These are phyloP conservation scores for Opisthograptis luteolata DNA, from an alignment of 2,888 invertebrate genomes.

Conservation along the genomic window DNA sequence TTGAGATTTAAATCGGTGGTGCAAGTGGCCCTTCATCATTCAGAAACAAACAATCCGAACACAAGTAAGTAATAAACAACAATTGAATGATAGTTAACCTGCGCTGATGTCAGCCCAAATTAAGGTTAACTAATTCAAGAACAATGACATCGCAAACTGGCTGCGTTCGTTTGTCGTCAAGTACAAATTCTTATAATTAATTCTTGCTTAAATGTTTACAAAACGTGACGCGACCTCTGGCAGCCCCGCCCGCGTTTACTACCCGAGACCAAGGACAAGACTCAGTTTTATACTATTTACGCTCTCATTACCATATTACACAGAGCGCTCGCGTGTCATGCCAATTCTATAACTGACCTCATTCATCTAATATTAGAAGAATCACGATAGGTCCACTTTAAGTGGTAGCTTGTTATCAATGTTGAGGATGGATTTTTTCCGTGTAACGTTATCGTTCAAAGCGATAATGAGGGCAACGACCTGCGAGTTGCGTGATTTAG, in stretches of 20 bases:
- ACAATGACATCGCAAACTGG: slow-evolving; percentile 9
- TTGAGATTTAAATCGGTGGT: too few relatives aligned
- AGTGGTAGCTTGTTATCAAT: slow-evolving; percentile 62
- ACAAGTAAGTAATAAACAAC: slow-evolving; percentile 10
- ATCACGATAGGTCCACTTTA: slow-evolving; percentile 47
- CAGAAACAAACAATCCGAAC: not conserved
- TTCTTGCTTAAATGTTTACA: slow-evolving; percentile 48
- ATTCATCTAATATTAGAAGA: slow-evolving; percentile 29
- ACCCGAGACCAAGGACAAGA: slow-evolving; percentile 52
- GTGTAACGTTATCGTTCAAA: slow-evolving; percentile 73
- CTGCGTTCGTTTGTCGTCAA: slow-evolving; percentile 19
- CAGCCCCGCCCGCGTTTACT: slow-evolving; percentile 46
- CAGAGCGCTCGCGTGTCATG: slow-evolving; percentile 39
- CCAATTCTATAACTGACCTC: slow-evolving; percentile 36
- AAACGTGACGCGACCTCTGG: slow-evolving; percentile 45
- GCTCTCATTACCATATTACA: slow-evolving; percentile 43
- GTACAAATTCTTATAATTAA: slow-evolving; percentile 24
- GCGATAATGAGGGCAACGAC: slow-evolving; percentile 74
- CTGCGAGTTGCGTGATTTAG: slow-evolving; percentile 67
- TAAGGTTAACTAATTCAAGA: slow-evolving; percentile 21
- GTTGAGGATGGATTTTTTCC: slow-evolving; percentile 73
- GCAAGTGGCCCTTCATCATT: too few relatives aligned
- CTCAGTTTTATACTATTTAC: slow-evolving; percentile 26
- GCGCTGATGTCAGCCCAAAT: slow-evolving; percentile 18
- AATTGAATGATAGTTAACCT: slow-evolving; percentile 23